Conservation (phyloP, 2,797 vertebrate species). For the Acomys russatus region DNA sequence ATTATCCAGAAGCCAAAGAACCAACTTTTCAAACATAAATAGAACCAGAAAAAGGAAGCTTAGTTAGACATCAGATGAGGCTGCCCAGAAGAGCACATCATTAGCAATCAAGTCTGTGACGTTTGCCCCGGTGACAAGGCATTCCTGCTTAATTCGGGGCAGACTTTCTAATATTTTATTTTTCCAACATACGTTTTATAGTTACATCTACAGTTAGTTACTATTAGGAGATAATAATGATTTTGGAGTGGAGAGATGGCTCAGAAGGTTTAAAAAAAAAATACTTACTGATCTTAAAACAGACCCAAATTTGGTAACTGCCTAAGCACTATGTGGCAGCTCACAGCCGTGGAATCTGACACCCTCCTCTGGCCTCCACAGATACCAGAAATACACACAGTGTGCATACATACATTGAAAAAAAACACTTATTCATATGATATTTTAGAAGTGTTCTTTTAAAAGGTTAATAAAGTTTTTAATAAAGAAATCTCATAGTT, state of each 20-base stretch:
- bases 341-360: neutral
- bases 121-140: slow-evolving; percentile 18
- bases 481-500: neutral
- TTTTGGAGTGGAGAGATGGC: neutral
- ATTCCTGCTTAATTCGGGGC: neutral
- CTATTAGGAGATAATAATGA: neutral
- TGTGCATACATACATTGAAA: neutral
- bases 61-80: slow-evolving; percentile 27
- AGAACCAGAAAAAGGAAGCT: neutral
- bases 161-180: slow-evolving; percentile 49
- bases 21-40: slow-evolving; percentile 24
- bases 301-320: neutral
- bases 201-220: slow-evolving; percentile 46
- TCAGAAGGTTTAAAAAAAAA: neutral
- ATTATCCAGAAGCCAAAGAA: slow-evolving; percentile 7
- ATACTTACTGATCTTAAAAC: neutral
- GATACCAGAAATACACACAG: neutral
- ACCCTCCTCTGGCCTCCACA: neutral
- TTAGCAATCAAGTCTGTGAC: neutral
- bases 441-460: neutral
- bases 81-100: neutral
- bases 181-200: slow-evolving; percentile 42
- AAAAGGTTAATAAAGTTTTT: slow-evolving; percentile 31
- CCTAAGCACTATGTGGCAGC: neutral
- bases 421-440: neutral